Evolutionary conservation across 1,140 invertebrate genomes (phyloP), one percentile per base, ranked within the genome.

Genomic region (Neodiprion fabricii): DNA sequence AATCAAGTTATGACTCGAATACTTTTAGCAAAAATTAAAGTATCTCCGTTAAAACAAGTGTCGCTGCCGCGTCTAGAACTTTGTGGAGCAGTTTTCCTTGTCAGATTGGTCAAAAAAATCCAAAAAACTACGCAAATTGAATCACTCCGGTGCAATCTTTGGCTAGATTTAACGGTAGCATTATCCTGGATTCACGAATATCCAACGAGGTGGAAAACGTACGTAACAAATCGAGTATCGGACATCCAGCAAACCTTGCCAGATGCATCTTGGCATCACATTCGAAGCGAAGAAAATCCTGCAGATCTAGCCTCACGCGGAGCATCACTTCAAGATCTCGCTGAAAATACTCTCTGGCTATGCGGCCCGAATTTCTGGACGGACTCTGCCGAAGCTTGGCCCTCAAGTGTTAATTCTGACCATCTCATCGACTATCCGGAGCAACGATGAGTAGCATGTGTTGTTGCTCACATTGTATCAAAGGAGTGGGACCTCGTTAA

Each of bases 11-110:
- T 49, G 7, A 71, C 67, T 14, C 40, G 47, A 3, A 12, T 70
- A 14, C 67, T 77, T 1, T 12, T 82, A 17, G 69, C 70, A 8
- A 80, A 79, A 72, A 67, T 72, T 1, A 74, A 72, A 23, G 82
- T 87, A 7, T 74, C 83, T 9, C 84, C 85, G 9, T 23, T 85
- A 1, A 84, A 83, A 76, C 68, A 74, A 65, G 50, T 81, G 0
- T 77, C 83, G 0, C 77, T 80, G 2, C 77, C 80, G 0, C 3
- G 77, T n/a, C 65, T 83, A 12, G 79, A 82, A 77, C 70, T 83
- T 12, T 67, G 40, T 23, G 79, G 47, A 11, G 79, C 79, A 0
- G 7, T 75, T 0, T 12, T 82, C 10, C 21, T 82, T 1, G 68
- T 76, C 23, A 40, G 72, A 67, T 69, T 79, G 11, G 11, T 72